A percentile compares a stretch with the other conserved stretches of the same genome.
Evolutionary conservation across 2,113 vertebrate genomes (phyloP).

Genomic region (Phyllostomus discolor): DNA sequence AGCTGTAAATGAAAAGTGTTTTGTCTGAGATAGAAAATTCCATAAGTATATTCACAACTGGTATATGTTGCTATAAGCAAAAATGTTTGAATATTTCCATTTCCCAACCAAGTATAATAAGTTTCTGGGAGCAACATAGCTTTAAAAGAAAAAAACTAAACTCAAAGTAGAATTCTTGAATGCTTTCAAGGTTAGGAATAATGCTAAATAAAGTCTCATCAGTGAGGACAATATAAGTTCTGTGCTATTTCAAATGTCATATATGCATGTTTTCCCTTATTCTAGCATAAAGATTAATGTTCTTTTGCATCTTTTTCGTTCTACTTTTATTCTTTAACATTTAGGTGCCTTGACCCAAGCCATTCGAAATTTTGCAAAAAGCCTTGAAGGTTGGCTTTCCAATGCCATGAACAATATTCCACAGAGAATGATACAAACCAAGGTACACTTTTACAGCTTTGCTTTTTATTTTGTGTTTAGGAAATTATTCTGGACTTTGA

Average conservation of each 20-base stretch:
- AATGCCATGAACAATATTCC: slow-evolving; percentile 98
- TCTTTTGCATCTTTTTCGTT: slow-evolving; percentile 68
- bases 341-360: slow-evolving; percentile 99
- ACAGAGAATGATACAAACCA: slow-evolving; percentile 97
- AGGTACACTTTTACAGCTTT: slow-evolving; percentile 82
- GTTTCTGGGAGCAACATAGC: slow-evolving; percentile 19
- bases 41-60: slow-evolving; percentile 74
- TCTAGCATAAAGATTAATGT: slow-evolving; percentile 33
- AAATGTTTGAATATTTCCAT: slow-evolving; percentile 49
- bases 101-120: neutral
- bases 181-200: slow-evolving; percentile 39
- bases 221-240: neutral
- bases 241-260: neutral
- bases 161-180: neutral
- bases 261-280: neutral
- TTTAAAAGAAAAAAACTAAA: neutral
- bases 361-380: slow-evolving; percentile 99
- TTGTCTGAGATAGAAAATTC: slow-evolving; percentile 32
- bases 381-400: slow-evolving; percentile 99
- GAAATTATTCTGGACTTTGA: neutral
- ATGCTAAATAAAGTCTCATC: neutral
- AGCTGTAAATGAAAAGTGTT: slow-evolving; percentile 7
- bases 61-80: slow-evolving; percentile 68
- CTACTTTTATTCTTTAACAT: slow-evolving; percentile 74
- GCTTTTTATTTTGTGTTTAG: slow-evolving; percentile 34